A percentile compares a stretch with the other conserved stretches of the same genome.
phyloP scores from a whole-genome alignment of 2,888 invertebrate species.

The Sabatieria punctata region DNA sequence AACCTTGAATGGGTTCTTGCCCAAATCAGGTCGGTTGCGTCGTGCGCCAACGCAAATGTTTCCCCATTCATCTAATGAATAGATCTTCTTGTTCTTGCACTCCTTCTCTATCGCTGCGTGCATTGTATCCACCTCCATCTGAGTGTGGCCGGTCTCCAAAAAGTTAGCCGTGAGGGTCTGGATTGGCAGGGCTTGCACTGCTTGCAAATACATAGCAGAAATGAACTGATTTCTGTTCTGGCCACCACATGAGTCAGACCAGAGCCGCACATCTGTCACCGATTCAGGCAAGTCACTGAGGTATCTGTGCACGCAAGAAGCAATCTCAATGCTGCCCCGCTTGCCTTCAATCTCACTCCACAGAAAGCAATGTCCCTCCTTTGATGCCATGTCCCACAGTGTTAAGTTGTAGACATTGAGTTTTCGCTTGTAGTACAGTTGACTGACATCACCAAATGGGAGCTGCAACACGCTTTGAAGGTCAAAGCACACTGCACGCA shows the following conservation, averaged over 20 bases:
- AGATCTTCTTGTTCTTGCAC: background rate
- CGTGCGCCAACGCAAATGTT: background rate
- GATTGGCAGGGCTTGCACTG: background rate
- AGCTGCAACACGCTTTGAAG: constrained; percentile 4
- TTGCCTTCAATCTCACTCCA: constrained; percentile 6
- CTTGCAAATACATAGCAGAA: constrained; percentile 2
- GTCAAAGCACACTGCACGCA: constrained; percentile 6
- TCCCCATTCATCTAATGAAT: background rate
- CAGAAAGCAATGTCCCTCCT: constrained; percentile 4
- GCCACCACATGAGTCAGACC: constrained; percentile 4
- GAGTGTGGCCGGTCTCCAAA: constrained; percentile 5
- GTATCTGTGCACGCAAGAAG: background rate
- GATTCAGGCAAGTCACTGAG: constrained; percentile 4
- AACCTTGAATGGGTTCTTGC: no score
- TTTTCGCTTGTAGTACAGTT: constrained; percentile 8
- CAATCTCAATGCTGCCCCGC: constrained; percentile 3
- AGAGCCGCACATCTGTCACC: background rate
- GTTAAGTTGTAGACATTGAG: constrained; percentile 7
- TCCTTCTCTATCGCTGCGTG: constrained; percentile 1
- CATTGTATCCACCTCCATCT: constrained; percentile 9
- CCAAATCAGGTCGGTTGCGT: no score
- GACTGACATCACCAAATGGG: constrained; percentile 6
- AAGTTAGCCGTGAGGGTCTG: constrained; percentile 1
- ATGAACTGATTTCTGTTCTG: constrained; percentile 6
- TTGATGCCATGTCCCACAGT: background rate